phyloP scores from a whole-genome alignment of 2,797 vertebrate genomes.

The Geotrypetes seraphini region DNA sequence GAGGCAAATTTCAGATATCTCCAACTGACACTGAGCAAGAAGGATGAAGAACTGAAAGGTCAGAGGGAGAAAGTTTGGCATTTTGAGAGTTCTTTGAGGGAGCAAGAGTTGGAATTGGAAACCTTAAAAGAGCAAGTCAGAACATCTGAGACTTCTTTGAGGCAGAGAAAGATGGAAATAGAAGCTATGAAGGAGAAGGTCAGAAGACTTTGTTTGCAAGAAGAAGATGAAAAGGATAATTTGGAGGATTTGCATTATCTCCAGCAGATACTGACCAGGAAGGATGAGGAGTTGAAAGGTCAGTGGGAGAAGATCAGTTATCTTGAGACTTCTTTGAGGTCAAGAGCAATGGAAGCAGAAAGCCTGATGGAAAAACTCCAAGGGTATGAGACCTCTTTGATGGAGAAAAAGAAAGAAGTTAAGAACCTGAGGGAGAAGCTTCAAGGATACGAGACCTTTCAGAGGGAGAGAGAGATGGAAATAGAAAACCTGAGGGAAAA shows the following conservation, averaged over 20 bases:
- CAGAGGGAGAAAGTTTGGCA: too few species aligned
- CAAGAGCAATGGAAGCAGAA: too few species aligned
- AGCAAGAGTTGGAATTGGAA: constrained; percentile 15
- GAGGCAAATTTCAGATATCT: too few species aligned
- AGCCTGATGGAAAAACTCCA: too few species aligned
- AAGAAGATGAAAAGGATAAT: too few species aligned
- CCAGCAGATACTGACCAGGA: constrained; percentile 21
- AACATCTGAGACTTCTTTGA: background rate
- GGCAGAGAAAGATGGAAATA: constrained; percentile 18
- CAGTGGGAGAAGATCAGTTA: constrained; percentile 14
- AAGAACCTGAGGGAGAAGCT: background rate
- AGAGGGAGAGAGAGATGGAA: constrained; percentile 22
- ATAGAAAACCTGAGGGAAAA: constrained; percentile 14
- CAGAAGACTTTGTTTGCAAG: background rate
- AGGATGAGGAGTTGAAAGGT: constrained; percentile 27
- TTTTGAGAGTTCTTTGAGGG: too few species aligned
- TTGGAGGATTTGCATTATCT: too few species aligned
- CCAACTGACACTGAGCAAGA: too few species aligned
- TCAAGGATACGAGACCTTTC: constrained; percentile 4
- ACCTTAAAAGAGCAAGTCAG: constrained; percentile 13
- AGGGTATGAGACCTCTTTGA: too few species aligned
- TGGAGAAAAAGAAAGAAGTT: background rate
- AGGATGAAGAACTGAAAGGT: too few species aligned
- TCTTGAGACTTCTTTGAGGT: too few species aligned
- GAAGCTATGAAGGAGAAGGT: constrained; percentile 6